Conservation (phyloP, 2,888 invertebrate genomes). For the Lasioglossum pauxillum region DNA sequence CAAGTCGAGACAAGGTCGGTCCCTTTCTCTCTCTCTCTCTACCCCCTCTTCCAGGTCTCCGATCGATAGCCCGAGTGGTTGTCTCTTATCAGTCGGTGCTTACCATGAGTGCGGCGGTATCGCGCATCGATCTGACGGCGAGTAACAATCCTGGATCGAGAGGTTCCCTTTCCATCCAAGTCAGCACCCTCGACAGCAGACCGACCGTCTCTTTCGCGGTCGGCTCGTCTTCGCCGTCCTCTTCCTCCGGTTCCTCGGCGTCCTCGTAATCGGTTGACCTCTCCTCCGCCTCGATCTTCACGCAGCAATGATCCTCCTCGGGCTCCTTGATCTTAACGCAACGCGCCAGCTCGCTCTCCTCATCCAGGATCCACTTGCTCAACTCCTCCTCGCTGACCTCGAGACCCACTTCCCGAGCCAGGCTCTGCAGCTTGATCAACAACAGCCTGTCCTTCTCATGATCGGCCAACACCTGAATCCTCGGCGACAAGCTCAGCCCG, state of each 20-base stretch:
- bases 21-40: conserved; percentile 5
- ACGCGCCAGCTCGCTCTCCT: conserved; percentile 74
- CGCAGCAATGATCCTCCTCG: conserved; percentile 64
- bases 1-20: conserved; percentile 56
- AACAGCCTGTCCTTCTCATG: conserved; percentile 72
- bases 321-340: conserved; percentile 71
- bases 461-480: conserved; percentile 51
- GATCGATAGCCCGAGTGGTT: conserved; percentile 64
- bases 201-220: conserved; percentile 83
- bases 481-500: conserved; percentile 60
- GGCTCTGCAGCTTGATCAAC: conserved; percentile 70
- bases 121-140: conserved; percentile 82
- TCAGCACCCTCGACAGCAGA: conserved; percentile 83
- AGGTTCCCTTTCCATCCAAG: conserved; percentile 85
- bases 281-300: conserved; percentile 70
- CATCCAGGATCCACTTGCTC: conserved; percentile 77
- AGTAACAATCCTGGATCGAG: conserved; percentile 84
- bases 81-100: conserved; percentile 72
- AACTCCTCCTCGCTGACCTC: conserved; percentile 73
- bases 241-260: conserved; percentile 57
- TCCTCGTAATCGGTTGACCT: conserved; percentile 66
- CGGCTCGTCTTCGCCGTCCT: conserved; percentile 75
- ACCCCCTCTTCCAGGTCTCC: background rate
- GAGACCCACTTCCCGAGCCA: conserved; percentile 76
- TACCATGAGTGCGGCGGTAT: conserved; percentile 82